Conservation (phyloP, 2,113 vertebrate genomes). For the Crotalus tigris region DNA sequence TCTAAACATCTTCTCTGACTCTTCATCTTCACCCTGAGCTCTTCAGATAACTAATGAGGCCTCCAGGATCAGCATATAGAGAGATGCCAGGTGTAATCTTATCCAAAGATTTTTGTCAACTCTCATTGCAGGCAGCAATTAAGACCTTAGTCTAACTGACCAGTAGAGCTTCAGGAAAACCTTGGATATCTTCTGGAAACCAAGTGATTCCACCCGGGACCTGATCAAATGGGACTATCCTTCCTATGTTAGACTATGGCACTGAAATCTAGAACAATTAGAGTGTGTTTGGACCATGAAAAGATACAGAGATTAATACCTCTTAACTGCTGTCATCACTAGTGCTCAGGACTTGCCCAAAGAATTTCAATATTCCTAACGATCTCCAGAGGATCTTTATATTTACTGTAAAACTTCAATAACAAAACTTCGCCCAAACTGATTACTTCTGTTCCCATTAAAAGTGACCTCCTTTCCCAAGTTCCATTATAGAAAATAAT, state of each 20-base stretch:
- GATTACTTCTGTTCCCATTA: neutral
- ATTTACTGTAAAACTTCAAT: neutral
- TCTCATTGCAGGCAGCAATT: neutral
- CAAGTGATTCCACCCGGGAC: neutral
- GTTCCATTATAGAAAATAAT: neutral
- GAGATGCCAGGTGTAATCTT: neutral
- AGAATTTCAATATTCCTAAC: neutral
- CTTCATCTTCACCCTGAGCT: neutral
- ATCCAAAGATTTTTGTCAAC: neutral
- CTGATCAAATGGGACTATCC: neutral
- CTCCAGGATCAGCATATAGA: neutral
- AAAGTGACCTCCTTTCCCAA: neutral
- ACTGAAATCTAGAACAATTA: neutral
- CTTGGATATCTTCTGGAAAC: neutral
- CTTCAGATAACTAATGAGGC: neutral
- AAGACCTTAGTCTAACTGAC: neutral
- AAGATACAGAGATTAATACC: neutral
- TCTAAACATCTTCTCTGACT: neutral
- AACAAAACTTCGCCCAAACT: neutral
- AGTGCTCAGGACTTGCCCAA: neutral
- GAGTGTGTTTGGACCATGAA: neutral
- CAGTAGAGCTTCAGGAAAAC: neutral
- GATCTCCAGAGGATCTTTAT: neutral
- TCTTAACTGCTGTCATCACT: neutral
- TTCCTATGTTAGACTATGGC: neutral